Conservation (phyloP, 1,140 invertebrate species). For the Lordiphosa mommai region DNA sequence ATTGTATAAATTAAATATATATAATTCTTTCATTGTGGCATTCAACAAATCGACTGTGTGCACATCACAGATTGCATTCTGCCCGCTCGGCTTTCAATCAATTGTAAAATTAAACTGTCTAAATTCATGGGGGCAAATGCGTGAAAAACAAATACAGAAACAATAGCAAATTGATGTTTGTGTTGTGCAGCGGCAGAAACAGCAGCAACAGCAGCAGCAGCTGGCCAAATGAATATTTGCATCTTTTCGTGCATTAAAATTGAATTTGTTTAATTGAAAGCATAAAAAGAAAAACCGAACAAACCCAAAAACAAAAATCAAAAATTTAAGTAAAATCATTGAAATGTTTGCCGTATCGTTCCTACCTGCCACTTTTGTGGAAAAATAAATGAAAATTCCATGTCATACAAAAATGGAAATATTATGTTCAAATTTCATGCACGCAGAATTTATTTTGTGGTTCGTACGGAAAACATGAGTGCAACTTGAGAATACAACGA, state of each 20-base stretch:
- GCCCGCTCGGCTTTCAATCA: conserved; percentile 40
- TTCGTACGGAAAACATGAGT: too few species aligned
- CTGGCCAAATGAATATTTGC: conserved; percentile 15
- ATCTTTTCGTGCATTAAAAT: conserved; percentile 16
- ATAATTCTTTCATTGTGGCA: conserved; percentile 16
- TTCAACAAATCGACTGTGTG: conserved; percentile 47
- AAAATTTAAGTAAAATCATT: too few species aligned
- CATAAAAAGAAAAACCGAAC: not conserved
- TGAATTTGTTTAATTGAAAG: conserved; percentile 3
- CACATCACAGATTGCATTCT: conserved; percentile 42
- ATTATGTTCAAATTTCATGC: too few species aligned
- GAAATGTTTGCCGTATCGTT: too few species aligned
- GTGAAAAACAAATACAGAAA: conserved; percentile 38
- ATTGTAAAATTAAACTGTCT: conserved; percentile 40
- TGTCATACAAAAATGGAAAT: too few species aligned
- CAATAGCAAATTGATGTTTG: conserved; percentile 2
- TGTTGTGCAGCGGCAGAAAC: conserved; percentile 2
- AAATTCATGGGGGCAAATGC: conserved; percentile 48
- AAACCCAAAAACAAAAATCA: not conserved
- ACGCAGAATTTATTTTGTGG: too few species aligned
- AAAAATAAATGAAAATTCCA: too few species aligned
- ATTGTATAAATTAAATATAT: conserved; percentile 54
- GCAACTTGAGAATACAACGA: too few species aligned
- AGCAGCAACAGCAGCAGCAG: conserved; percentile 14
- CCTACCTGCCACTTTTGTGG: too few species aligned